Base-by-base conservation (phyloP, 2,888 invertebrate species). In the Stomorhina lunata region DNA sequence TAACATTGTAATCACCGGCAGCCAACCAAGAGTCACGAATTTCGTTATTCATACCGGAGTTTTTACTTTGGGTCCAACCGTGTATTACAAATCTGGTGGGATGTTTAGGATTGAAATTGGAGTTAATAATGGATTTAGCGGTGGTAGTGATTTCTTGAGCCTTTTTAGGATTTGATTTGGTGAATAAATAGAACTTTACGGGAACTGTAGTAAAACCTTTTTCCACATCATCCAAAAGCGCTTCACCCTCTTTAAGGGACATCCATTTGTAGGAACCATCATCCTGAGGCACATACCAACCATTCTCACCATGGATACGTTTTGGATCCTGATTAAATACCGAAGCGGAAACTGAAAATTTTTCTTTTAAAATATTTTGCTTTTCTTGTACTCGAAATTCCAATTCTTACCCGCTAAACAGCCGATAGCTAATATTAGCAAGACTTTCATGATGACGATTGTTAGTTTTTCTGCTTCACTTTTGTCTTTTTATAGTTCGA, bases 1-100 rank as follows among this genome's bases (percentile, higher is more conserved):
- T 92, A 78, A 94, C 92, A 85, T 94, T 94, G 83, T 92, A 89
- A 79, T 93, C 92, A 45, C 92, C 93, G 2, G 92, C 90, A 75
- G 92, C 91, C 27, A 94, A 90, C 86, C 93, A 94, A 0, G 93
- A 94, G 34, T 87, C 77, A 12, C 87, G 87, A 2, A 90, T 86
- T 0, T 85, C 84, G 29, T 84, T 84, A 81, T 88, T 88, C 84
- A 88, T 85, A 4, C 66, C 83, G 9, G 86, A 84, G 2, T 84
- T 76, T 34, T 83, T 80, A 71, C 92, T 92, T 87, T 93, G 93
- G 66, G 92, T 91, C 93, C 93, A 93, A 12, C 93, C 93, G 85
- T 93, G 93, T 55, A 93, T 91, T 15, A 93, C 22, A 63, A 87
- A 68, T 45, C 85, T 86, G 1, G 86, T 87, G 4, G 87, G 85